Conservation (phyloP, 2,113 vertebrate species). For the Caranx ignobilis region DNA sequence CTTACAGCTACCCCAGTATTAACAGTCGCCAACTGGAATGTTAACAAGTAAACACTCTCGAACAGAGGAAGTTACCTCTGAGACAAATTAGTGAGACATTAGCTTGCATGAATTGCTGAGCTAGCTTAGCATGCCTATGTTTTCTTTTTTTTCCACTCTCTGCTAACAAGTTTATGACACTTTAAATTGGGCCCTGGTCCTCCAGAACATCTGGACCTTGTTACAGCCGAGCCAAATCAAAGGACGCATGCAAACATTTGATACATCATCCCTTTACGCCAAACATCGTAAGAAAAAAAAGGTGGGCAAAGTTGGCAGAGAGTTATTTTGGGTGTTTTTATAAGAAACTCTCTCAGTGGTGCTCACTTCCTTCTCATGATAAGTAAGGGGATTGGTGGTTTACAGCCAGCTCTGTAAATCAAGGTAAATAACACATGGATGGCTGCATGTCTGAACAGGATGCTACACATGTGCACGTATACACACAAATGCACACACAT, state of each 20-base stretch:
- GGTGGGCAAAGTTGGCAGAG: slow-evolving; percentile 45
- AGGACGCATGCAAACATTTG: slow-evolving; percentile 76
- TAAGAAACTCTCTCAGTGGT: slow-evolving; percentile 46
- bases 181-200: slow-evolving; percentile 62
- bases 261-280: slow-evolving; percentile 69
- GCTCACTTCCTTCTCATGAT: slow-evolving; percentile 38
- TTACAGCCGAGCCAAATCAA: slow-evolving; percentile 76
- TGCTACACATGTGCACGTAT: slow-evolving; percentile 4
- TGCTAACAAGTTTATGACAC: slow-evolving; percentile 78
- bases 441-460: slow-evolving; percentile 55
- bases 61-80: slow-evolving; percentile 66
- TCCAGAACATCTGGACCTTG: slow-evolving; percentile 77
- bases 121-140: slow-evolving; percentile 52
- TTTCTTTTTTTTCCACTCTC: slow-evolving; percentile 13
- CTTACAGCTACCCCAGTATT: slow-evolving; percentile 51
- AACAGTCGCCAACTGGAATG: slow-evolving; percentile 72
- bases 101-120: slow-evolving; percentile 63
- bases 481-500: slow-evolving; percentile 2
- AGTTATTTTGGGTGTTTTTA: slow-evolving; percentile 51
- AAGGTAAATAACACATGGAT: slow-evolving; percentile 30
- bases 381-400: slow-evolving; percentile 21
- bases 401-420: slow-evolving; percentile 21
- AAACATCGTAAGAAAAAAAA: slow-evolving; percentile 60
- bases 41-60: slow-evolving; percentile 78
- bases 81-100: slow-evolving; percentile 77